phyloP scores from a whole-genome alignment of 1,140 invertebrate genomes.

The Carposina sasakii region DNA sequence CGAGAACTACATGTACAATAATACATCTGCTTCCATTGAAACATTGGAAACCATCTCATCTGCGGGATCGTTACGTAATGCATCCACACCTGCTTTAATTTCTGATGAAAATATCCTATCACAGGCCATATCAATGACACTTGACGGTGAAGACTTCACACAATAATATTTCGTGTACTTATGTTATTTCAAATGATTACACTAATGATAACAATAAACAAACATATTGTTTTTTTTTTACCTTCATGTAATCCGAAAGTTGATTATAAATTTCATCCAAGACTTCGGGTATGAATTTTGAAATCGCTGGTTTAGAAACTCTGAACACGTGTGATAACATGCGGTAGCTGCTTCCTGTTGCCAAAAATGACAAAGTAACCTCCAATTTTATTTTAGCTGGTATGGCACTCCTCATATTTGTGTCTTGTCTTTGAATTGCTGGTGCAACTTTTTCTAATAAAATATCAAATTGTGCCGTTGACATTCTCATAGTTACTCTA shows the following conservation, averaged over 20 bases:
- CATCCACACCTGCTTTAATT: constrained; percentile 6
- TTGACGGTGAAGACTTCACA: constrained; percentile 11
- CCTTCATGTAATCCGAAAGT: neutral
- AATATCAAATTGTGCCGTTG: neutral
- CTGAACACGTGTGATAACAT: neutral
- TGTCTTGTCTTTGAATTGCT: constrained; percentile 9
- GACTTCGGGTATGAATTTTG: neutral
- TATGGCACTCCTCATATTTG: neutral
- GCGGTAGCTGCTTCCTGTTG: neutral
- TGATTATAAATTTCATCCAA: neutral
- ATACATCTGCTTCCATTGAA: neutral
- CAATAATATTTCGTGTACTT: constrained; percentile 8
- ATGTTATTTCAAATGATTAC: constrained; percentile 7
- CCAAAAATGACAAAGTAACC: neutral
- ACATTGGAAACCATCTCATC: constrained; percentile 9
- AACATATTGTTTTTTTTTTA: constrained; percentile 1
- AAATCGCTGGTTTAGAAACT: neutral
- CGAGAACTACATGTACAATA: neutral
- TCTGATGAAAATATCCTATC: constrained; percentile 11
- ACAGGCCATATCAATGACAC: constrained; percentile 10
- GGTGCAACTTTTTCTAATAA: constrained; percentile 5
- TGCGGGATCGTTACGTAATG: constrained; percentile 1
- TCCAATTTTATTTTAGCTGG: neutral
- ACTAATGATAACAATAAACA: neutral
- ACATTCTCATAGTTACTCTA: constrained; percentile 1